phyloP scores from a whole-genome alignment of 2,113 vertebrate species.

The Puffinus mauretanicus region DNA sequence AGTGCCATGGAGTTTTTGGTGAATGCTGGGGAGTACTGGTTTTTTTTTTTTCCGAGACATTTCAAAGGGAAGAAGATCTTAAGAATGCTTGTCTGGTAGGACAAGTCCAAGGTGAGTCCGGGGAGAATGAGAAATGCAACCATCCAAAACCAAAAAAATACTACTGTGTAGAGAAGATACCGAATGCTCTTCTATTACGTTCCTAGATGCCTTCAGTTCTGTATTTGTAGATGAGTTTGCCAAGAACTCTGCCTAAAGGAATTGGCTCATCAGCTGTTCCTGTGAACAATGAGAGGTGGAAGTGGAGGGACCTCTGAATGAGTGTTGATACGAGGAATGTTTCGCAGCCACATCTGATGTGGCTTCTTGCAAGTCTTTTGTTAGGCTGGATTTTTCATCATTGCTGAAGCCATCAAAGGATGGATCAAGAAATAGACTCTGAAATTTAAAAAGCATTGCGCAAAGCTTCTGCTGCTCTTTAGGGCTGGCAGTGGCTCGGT shows the following conservation, averaged over 20 bases:
- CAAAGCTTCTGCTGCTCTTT: neutral
- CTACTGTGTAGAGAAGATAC: neutral
- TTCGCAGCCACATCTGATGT: neutral
- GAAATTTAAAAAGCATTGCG: neutral
- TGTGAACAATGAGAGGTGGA: neutral
- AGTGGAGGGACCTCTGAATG: neutral
- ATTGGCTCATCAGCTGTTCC: neutral
- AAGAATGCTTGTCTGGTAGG: neutral
- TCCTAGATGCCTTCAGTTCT: neutral
- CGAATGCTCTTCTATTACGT: neutral
- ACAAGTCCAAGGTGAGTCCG: neutral
- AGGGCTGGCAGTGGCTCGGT: neutral
- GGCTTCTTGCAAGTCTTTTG: neutral
- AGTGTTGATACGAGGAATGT: neutral
- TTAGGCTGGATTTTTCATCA: neutral
- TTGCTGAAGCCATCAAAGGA: neutral
- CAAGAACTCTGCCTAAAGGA: neutral
- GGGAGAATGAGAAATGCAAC: neutral
- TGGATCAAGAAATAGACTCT: neutral
- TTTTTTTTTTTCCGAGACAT: neutral
- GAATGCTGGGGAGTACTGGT: neutral
- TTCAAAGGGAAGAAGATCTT: neutral
- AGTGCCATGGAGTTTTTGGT: neutral
- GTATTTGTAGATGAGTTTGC: neutral
- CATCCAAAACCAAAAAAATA: neutral